Evolutionary conservation across 2,113 vertebrate genomes (phyloP).

Genomic region (Mesoclemmys tuberculata): DNA sequence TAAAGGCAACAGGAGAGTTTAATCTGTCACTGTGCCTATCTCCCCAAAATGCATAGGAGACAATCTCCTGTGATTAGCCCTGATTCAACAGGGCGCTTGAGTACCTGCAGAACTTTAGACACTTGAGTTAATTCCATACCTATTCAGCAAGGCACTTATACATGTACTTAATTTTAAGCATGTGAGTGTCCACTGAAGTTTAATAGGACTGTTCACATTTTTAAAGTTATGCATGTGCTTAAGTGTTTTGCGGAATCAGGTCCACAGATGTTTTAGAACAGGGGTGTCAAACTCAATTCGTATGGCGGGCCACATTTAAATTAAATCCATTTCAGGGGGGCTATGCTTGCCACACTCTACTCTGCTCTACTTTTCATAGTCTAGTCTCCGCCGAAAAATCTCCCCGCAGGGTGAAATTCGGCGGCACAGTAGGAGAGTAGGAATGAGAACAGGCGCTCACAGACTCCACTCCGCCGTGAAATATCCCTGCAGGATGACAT

Average conservation of each 20-base stretch:
- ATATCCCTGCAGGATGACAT: no score
- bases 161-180: background rate
- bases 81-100: background rate
- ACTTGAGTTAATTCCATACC: no score
- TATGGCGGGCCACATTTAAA: no score
- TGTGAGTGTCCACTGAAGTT: background rate
- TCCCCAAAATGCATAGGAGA: background rate
- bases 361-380: no score
- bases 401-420: no score
- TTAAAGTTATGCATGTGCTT: background rate
- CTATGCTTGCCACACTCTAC: no score
- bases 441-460: no score
- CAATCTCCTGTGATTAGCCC: background rate
- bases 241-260: background rate
- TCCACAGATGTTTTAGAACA: fast-evolving
- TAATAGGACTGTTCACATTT: background rate
- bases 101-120: background rate
- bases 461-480: no score
- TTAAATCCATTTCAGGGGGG: no score
- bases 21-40: background rate
- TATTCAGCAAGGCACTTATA: background rate
- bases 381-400: no score
- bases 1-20: background rate
- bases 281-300: no score
- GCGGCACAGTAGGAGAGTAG: no score